A percentile compares a stretch with the other conserved stretches of the same genome.
Conservation (phyloP, 2,113 vertebrate species). For the Brachypteracias leptosomus region DNA sequence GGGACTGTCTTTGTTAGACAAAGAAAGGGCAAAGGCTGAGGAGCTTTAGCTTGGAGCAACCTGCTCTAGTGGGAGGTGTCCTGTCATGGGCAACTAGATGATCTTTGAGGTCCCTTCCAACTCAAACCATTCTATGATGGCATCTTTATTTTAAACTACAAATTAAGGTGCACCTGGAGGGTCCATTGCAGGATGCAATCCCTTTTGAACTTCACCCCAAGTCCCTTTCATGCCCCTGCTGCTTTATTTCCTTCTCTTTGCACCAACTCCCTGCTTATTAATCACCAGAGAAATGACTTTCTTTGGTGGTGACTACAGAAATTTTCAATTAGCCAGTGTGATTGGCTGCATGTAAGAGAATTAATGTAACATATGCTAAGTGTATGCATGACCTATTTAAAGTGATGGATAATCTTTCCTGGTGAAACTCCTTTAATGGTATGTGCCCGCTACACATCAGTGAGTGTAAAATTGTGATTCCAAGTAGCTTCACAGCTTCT, state of each 20-base stretch:
- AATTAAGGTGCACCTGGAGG: background rate
- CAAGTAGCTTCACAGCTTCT: background rate
- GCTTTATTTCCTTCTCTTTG: background rate
- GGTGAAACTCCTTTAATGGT: slow-evolving; percentile 26
- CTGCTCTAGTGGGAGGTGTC: too few species aligned
- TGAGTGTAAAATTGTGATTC: slow-evolving; percentile 39
- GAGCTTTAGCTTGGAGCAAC: background rate
- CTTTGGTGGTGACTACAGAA: background rate
- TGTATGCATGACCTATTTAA: slow-evolving; percentile 66
- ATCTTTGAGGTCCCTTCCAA: too few species aligned
- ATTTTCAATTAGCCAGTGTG: background rate
- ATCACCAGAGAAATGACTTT: background rate
- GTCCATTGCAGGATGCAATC: too few species aligned
- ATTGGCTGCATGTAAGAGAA: slow-evolving; percentile 15
- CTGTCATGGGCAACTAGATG: too few species aligned
- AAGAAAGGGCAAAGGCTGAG: background rate
- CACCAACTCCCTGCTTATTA: background rate
- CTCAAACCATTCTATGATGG: too few species aligned
- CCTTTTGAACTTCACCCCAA: background rate
- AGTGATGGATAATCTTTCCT: slow-evolving; percentile 43
- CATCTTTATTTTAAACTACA: background rate
- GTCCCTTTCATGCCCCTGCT: background rate
- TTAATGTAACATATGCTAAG: slow-evolving; percentile 53
- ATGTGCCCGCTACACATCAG: slow-evolving; percentile 9
- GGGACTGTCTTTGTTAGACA: background rate